phyloP scores from a whole-genome alignment of 2,797 vertebrate species.

The Coracias cyanogaster region DNA sequence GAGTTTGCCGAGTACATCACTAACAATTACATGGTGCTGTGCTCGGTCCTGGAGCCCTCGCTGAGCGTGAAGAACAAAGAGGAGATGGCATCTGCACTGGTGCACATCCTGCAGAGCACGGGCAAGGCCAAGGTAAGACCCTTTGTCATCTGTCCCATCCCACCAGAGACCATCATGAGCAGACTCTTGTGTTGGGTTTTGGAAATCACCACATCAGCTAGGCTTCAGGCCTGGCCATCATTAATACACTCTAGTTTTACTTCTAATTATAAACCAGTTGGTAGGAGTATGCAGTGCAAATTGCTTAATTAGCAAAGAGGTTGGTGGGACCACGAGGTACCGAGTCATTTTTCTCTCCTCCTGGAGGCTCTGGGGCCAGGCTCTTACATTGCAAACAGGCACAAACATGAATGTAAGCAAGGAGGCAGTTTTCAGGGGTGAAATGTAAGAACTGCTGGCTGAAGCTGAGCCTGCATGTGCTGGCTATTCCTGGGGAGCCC shows the following conservation, averaged over 20 bases:
- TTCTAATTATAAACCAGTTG: neutral
- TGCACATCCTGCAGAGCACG: constrained; percentile 98
- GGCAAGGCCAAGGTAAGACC: constrained; percentile 96
- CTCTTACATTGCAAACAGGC: neutral
- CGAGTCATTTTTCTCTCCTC: neutral
- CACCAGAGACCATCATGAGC: fast-evolving
- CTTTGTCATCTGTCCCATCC: fast-evolving
- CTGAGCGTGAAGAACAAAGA: constrained; percentile 99
- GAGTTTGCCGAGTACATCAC: constrained; percentile 99
- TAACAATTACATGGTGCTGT: constrained; percentile 97
- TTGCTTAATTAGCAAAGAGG: neutral
- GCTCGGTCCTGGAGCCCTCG: constrained; percentile 92
- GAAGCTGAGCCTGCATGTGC: neutral
- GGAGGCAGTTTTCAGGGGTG: neutral
- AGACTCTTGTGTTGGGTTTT: fast-evolving
- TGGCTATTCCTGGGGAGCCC: neutral
- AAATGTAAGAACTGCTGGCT: neutral
- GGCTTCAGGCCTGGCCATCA: fast-evolving
- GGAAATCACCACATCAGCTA: fast-evolving
- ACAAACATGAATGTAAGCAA: neutral
- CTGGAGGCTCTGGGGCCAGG: neutral
- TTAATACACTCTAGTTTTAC: neutral
- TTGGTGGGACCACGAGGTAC: neutral
- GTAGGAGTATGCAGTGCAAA: neutral
- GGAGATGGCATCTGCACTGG: constrained; percentile 96